Percentiles rank a stretch among this genome's conserved stretches.
phyloP scores from a whole-genome alignment of 2,797 vertebrate genomes.

The Sebastes oblongus region DNA sequence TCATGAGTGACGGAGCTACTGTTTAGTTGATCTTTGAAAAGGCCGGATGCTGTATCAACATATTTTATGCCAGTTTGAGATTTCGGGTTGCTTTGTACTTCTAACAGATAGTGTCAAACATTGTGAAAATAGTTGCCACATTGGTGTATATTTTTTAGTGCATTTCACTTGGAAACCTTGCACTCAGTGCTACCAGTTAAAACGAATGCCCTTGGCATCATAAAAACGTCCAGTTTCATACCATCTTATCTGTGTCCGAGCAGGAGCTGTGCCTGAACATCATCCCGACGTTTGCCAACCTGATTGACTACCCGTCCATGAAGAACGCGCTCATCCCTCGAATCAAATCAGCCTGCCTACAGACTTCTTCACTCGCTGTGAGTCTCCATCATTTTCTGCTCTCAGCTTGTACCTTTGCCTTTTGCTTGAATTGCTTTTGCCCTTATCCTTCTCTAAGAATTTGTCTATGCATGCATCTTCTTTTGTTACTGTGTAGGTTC shows the following conservation, averaged over 20 bases:
- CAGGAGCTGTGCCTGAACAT: slow-evolving; percentile 99
- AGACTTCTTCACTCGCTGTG: slow-evolving; percentile 98
- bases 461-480: neutral
- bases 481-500: slow-evolving; percentile 82
- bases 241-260: slow-evolving; percentile 22
- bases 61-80: too few relatives aligned
- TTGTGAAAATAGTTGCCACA: neutral
- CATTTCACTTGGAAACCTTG: neutral
- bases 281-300: slow-evolving; percentile 98
- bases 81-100: too few relatives aligned
- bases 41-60: too few relatives aligned
- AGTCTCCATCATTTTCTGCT: slow-evolving; percentile 71
- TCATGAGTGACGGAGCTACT: rapidly evolving
- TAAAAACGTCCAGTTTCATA: slow-evolving; percentile 24
- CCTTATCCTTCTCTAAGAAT: neutral
- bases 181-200: neutral
- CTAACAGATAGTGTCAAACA: too few relatives aligned
- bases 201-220: neutral
- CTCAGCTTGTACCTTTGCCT: neutral
- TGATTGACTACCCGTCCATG: slow-evolving; percentile 99
- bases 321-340: slow-evolving; percentile 99
- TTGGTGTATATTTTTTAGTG: slow-evolving; percentile 2
- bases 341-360: slow-evolving; percentile 95
- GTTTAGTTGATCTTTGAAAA: too few relatives aligned
- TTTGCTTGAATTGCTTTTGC: neutral